Conservation (phyloP, 2,888 invertebrate genomes). For the Cephus pulcher region DNA sequence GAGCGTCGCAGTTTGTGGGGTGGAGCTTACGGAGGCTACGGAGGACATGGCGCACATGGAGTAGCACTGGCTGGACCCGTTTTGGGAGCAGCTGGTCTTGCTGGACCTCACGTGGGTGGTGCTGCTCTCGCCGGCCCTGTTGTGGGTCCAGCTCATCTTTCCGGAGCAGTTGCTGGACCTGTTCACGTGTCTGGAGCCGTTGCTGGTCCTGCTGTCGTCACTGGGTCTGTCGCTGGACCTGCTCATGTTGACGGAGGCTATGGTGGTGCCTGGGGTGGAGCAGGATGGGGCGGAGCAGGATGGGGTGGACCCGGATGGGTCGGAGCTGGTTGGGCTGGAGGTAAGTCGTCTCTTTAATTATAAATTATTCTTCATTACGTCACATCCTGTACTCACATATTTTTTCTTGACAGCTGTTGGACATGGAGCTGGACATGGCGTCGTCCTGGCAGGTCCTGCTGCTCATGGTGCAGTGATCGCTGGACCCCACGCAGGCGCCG, state of each 20-base stretch:
- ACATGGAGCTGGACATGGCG: conserved; percentile 40
- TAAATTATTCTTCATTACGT: too few relatives aligned
- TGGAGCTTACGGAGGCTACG: conserved; percentile 34
- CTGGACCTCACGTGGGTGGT: conserved; percentile 56
- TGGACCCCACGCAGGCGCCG: conserved; percentile 58
- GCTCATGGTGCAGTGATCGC: conserved; percentile 56
- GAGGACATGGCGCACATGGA: conserved; percentile 45
- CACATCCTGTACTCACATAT: neutral
- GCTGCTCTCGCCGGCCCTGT: conserved; percentile 53
- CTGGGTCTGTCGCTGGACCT: conserved; percentile 57
- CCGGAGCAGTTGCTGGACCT: conserved; percentile 58
- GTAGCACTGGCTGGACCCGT: conserved; percentile 55
- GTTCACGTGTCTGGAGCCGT: conserved; percentile 62
- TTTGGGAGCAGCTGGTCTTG: conserved; percentile 49
- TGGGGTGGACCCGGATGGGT: neutral
- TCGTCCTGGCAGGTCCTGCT: conserved; percentile 53
- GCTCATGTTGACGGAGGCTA: conserved; percentile 56
- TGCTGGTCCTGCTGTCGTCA: conserved; percentile 57
- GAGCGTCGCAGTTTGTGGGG: conserved; percentile 39
- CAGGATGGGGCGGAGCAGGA: conserved; percentile 21
- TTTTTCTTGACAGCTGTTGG: conserved; percentile 27
- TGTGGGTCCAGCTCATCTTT: conserved; percentile 55
- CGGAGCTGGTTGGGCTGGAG: neutral
- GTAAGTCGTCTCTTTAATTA: neutral
- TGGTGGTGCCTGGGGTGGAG: conserved; percentile 41